Conservation (phyloP, 2,797 vertebrate genomes). For the Chiloscyllium punctatum region DNA sequence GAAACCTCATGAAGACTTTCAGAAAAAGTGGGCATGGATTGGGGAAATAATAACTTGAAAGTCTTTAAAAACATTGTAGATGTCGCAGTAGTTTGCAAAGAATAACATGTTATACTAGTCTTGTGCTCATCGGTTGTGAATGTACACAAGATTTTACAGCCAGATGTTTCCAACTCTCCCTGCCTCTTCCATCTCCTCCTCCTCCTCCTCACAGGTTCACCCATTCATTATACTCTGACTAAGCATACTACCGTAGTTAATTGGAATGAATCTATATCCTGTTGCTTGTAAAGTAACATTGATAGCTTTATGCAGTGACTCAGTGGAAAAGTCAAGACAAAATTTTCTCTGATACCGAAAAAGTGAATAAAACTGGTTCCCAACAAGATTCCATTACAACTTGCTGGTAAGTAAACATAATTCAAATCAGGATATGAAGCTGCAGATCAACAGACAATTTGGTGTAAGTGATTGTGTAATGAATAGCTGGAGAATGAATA, state of each 20-base stretch:
- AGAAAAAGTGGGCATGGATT: neutral
- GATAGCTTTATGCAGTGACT: neutral
- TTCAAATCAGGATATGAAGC: neutral
- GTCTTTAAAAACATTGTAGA: neutral
- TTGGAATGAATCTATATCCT: neutral
- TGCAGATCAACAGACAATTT: neutral
- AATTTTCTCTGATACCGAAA: neutral
- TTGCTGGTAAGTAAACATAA: neutral
- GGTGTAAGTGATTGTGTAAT: neutral
- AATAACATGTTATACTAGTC: neutral
- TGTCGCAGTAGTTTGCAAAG: neutral
- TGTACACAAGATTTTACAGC: neutral
- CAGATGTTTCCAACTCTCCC: neutral
- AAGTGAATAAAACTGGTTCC: neutral
- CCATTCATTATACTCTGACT: neutral
- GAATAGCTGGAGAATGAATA: neutral
- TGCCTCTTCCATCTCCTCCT: neutral
- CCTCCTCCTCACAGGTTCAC: neutral
- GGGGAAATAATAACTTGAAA: neutral
- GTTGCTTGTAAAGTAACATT: neutral
- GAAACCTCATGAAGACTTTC: neutral
- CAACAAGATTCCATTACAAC: neutral
- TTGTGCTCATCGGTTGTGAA: neutral
- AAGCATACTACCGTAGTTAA: neutral
- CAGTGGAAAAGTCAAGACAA: neutral